Percentiles rank a stretch among this genome's conserved stretches.
Conservation (phyloP, 2,797 vertebrate species). For the Ispidina picta region DNA sequence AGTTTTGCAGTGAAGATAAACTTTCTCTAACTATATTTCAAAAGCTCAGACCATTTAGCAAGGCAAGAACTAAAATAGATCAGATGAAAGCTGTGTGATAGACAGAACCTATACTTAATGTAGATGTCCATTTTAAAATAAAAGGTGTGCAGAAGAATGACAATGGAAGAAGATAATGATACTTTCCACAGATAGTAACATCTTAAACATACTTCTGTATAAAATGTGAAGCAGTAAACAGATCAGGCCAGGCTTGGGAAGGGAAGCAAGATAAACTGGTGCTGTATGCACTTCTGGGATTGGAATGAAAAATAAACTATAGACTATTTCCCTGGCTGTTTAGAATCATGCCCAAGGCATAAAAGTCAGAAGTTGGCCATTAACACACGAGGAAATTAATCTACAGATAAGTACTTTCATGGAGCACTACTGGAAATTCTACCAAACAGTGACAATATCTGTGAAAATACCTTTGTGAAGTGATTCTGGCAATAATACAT, state of each 20-base stretch:
- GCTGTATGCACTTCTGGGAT: background rate
- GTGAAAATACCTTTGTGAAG: background rate
- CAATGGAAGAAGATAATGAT: background rate
- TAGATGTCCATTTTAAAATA: background rate
- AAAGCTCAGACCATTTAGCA: background rate
- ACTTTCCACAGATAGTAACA: background rate
- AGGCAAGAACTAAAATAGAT: background rate
- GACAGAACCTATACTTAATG: background rate
- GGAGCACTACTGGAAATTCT: background rate
- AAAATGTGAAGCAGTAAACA: background rate
- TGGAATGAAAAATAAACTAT: background rate
- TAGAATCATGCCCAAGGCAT: no score
- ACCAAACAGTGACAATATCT: background rate
- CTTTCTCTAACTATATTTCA: background rate
- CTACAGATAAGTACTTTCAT: background rate
- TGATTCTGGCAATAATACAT: background rate
- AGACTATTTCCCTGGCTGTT: background rate
- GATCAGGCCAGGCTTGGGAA: background rate
- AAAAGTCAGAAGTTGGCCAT: background rate
- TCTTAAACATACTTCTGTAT: background rate
- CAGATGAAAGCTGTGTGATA: background rate
- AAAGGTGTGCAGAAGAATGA: background rate
- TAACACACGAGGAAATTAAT: background rate
- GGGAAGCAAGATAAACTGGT: background rate
- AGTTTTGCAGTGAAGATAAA: background rate